phyloP scores from a whole-genome alignment of 2,797 vertebrate genomes.

The Limosa lapponica region DNA sequence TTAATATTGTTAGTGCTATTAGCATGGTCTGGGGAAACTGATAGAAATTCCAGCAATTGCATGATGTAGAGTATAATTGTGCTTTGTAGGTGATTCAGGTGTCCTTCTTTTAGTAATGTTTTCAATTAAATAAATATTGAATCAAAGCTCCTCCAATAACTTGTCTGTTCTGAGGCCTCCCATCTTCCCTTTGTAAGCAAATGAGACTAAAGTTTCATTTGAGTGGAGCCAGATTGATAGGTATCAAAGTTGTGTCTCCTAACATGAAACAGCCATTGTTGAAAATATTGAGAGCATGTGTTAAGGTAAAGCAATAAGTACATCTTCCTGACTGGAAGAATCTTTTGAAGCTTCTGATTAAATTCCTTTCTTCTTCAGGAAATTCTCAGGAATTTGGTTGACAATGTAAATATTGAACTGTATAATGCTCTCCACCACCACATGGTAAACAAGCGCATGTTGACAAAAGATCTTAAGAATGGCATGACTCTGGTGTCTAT shows the following conservation, averaged over 20 bases:
- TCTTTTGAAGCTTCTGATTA: neutral
- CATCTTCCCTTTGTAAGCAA: neutral
- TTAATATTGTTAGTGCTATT: neutral
- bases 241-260: rapidly evolving
- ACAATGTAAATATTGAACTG: conserved; percentile 96
- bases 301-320: neutral
- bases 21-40: neutral
- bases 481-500: conserved; percentile 89
- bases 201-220: neutral
- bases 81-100: neutral
- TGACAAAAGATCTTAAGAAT: conserved; percentile 96
- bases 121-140: neutral
- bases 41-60: neutral
- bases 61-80: neutral
- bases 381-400: conserved; percentile 85
- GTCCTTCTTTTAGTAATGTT: neutral
- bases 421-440: conserved; percentile 96
- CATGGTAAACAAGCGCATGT: conserved; percentile 91
- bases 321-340: neutral
- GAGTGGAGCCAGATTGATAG: neutral
- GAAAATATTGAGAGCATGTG: neutral
- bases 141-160: neutral
- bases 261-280: neutral
- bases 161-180: neutral
- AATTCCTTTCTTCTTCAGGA: conserved; percentile 73